Conservation (phyloP, 2,888 invertebrate species). For the Cheilosia grossa region DNA sequence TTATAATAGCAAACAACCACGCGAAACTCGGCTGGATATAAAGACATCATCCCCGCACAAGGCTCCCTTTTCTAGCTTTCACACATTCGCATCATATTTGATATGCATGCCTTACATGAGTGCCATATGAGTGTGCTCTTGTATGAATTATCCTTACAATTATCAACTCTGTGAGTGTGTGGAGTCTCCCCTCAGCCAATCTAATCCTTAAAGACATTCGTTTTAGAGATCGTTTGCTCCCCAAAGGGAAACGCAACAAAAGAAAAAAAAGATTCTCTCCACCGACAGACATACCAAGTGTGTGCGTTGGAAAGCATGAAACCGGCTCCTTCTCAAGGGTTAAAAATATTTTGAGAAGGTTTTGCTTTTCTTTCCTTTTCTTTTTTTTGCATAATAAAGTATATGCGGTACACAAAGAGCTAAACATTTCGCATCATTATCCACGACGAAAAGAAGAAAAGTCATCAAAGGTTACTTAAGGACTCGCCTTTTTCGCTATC, state of each 20-base stretch:
- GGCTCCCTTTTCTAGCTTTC: conserved; percentile 26
- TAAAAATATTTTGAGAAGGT: conserved; percentile 62
- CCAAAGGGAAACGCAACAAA: background rate
- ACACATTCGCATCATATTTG: conserved; percentile 31
- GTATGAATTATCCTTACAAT: conserved; percentile 54
- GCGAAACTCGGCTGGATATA: background rate
- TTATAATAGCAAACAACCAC: background rate
- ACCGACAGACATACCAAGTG: too few relatives aligned
- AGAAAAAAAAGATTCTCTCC: background rate
- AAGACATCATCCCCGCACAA: background rate
- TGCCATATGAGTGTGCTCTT: conserved; percentile 1
- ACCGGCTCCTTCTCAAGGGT: conserved; percentile 52
- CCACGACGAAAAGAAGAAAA: conserved; percentile 43
- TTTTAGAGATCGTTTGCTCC: conserved; percentile 44
- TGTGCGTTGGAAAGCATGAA: background rate
- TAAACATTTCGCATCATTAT: conserved; percentile 68
- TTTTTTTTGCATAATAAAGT: conserved; percentile 13
- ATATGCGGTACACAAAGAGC: conserved; percentile 47
- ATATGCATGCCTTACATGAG: conserved; percentile 16
- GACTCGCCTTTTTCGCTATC: conserved; percentile 43
- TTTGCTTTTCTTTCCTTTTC: conserved; percentile 13
- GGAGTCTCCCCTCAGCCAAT: conserved; percentile 31
- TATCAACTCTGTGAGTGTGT: conserved; percentile 51
- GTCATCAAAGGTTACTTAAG: conserved; percentile 63
- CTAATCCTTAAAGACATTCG: conserved; percentile 54